Evolutionary conservation across 2,797 vertebrate genomes (phyloP).

Genomic region (Acrossocheilus wenchowensis): DNA sequence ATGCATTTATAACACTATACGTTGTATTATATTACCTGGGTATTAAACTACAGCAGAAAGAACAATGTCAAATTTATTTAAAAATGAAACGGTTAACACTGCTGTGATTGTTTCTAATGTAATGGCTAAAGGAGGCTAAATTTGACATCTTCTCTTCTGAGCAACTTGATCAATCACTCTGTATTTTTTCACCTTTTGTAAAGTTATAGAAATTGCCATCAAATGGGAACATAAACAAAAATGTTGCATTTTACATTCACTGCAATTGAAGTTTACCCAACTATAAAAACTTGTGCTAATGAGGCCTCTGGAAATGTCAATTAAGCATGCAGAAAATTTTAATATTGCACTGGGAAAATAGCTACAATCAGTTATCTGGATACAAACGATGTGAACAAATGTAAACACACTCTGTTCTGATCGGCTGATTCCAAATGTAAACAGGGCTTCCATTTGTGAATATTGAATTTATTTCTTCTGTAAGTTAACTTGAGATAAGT

Average conservation of each 20-base stretch:
- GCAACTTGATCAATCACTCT: too few relatives aligned
- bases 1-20: background rate
- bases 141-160: too few relatives aligned
- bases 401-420: background rate
- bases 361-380: background rate
- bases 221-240: too few relatives aligned
- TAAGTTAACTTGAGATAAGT: background rate
- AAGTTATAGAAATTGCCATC: too few relatives aligned
- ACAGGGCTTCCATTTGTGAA: background rate
- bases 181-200: too few relatives aligned
- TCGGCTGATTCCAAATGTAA: background rate
- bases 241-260: too few relatives aligned
- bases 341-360: background rate
- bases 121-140: background rate
- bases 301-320: too few relatives aligned
- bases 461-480: background rate
- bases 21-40: background rate
- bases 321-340: too few relatives aligned
- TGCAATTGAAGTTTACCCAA: too few relatives aligned
- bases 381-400: background rate
- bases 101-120: background rate
- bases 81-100: background rate
- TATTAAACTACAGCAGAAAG: background rate
- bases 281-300: too few relatives aligned
- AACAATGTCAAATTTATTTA: background rate